Evolutionary conservation across 2,113 vertebrate genomes (phyloP).

Genomic region (Poeciliopsis prolifica): DNA sequence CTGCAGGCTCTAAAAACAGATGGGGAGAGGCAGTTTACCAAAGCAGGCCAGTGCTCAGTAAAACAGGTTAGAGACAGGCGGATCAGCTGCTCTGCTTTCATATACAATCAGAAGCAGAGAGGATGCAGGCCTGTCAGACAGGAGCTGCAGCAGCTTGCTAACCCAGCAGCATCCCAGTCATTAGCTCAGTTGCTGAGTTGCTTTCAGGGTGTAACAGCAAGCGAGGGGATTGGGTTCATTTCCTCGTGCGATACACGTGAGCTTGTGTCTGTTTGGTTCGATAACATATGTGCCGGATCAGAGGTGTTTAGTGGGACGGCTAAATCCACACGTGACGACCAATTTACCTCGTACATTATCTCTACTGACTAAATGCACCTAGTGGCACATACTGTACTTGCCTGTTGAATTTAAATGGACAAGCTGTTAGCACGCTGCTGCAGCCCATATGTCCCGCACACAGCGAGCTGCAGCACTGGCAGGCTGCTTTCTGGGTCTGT

Average conservation of each 20-base stretch:
- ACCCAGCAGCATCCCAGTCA: conserved; percentile 22
- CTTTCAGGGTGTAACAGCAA: neutral
- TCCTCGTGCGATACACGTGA: conserved; percentile 3
- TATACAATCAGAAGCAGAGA: conserved; percentile 11
- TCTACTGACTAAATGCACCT: conserved; percentile 2
- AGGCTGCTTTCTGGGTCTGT: neutral
- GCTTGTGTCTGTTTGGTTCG: conserved; percentile 1
- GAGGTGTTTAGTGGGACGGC: neutral
- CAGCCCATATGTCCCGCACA: neutral
- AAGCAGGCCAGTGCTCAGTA: neutral
- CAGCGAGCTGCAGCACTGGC: neutral
- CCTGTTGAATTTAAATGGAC: conserved; percentile 1
- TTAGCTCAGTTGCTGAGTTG: neutral
- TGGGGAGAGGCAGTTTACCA: conserved; percentile 61
- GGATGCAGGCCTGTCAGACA: conserved; percentile 4
- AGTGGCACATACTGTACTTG: neutral
- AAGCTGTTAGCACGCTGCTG: neutral
- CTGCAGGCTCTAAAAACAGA: conserved; percentile 77
- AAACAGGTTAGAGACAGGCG: neutral
- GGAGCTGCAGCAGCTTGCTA: neutral
- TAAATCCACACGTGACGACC: conserved; percentile 20
- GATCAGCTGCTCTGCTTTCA: neutral
- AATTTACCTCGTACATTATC: neutral
- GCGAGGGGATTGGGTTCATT: neutral
- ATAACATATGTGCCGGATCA: conserved; percentile 15